These are phyloP conservation scores for Calcarius lapponicus DNA, from an alignment of 2,797 vertebrate genomes.

Conservation along the genomic window DNA sequence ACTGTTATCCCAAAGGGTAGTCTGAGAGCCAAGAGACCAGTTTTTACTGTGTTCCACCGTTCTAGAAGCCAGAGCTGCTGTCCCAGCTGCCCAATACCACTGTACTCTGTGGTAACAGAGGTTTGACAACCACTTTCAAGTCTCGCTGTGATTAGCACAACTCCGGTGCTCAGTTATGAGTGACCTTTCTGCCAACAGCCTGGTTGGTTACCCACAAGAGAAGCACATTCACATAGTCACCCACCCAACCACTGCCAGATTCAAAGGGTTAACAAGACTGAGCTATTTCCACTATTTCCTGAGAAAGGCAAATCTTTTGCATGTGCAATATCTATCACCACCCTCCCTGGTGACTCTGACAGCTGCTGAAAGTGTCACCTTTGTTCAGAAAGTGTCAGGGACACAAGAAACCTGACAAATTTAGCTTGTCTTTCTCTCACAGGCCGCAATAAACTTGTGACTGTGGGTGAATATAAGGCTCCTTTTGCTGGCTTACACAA, in stretches of 20 bases:
- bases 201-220: not conserved
- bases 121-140: not conserved
- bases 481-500: not conserved
- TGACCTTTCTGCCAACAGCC: not conserved
- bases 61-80: not conserved
- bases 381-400: not conserved
- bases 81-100: not conserved
- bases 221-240: not conserved
- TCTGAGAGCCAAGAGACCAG: not conserved
- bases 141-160: not conserved
- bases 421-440: not conserved
- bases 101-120: fast-evolving
- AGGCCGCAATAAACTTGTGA: not conserved
- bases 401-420: not conserved
- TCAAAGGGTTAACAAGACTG: not conserved
- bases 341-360: not conserved
- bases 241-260: not conserved
- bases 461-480: not conserved
- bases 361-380: not conserved
- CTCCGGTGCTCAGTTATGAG: not conserved
- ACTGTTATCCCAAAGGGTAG: not conserved
- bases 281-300: not conserved
- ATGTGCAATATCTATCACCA: not conserved
- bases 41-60: not conserved
- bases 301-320: not conserved